Conservation (phyloP, 2,888 invertebrate species). For the Cepaea hortensis region DNA sequence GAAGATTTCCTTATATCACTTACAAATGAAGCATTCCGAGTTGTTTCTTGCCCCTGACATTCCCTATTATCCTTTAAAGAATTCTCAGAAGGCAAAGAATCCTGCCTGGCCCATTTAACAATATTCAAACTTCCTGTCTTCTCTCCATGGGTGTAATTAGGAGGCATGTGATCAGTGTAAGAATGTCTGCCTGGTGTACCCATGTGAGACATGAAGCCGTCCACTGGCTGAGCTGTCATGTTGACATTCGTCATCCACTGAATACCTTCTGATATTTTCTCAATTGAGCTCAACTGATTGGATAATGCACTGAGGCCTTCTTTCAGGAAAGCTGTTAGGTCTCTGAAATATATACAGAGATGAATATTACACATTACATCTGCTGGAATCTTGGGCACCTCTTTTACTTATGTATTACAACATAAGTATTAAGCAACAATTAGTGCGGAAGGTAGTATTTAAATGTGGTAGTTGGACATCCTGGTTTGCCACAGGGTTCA, state of each 20-base stretch:
- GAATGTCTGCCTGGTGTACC: not conserved
- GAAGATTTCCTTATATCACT: not conserved
- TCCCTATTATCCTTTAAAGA: not conserved
- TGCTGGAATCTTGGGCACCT: not conserved
- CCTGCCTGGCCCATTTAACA: not conserved
- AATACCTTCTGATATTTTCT: constrained; percentile 15
- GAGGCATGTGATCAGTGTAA: not conserved
- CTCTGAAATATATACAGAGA: constrained; percentile 12
- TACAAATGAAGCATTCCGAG: not conserved
- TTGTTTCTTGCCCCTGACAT: not conserved
- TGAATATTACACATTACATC: too few species aligned
- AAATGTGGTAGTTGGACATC: too few species aligned
- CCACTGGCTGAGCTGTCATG: not conserved
- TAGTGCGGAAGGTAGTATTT: too few species aligned
- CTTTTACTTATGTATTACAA: not conserved
- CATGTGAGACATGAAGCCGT: not conserved
- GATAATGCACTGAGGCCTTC: constrained; percentile 17
- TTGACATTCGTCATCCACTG: constrained; percentile 3
- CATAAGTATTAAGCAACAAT: too few species aligned
- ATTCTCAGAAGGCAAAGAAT: not conserved
- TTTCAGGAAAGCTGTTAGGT: not conserved
- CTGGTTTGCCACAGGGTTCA: too few species aligned
- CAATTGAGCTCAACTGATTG: constrained; percentile 10
- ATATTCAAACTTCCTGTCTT: not conserved
- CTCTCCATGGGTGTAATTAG: not conserved